Evolutionary conservation across 1,140 invertebrate genomes (phyloP), one percentile per base, ranked within the genome.

Genomic region (Lepidurus packardi): DNA sequence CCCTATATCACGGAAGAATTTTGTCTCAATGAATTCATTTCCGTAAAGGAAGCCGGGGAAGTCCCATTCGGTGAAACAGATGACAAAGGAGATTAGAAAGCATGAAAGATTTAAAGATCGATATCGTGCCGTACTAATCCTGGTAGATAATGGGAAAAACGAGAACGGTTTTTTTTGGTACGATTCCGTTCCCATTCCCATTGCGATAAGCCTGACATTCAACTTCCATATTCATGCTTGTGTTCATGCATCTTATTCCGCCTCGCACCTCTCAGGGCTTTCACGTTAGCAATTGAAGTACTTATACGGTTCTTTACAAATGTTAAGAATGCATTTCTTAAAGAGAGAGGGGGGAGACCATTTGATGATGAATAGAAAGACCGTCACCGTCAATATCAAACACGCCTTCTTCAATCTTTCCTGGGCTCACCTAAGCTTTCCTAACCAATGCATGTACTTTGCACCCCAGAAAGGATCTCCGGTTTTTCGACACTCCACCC

Each of bases 401-500:
- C 16, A 65, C 53, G 53, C 53, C 53, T 65, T 65, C 34, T 34
- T n/a, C 16, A 65, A 7, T 21, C 53, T 65, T 21, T 6, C 53
- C 53, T 65, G 53, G 21, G 53, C 53, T 65, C 53, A 65, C 16
- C 21, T n/a, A 21, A 65, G 21, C 53, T 21, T 65, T 34, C 34
- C 34, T 65, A n/a, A 65, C 13, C 16, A 65, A 65, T 65, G 21
- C 53, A 65, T 21, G 13, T 65, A 21, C 53, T 65, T 65, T 65
- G 53, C 4, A 34, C 53, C 53, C 45, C 53, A 7, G 53, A 65
- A 65, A 65, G 6, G 13, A n/a, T 65, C 53, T 16, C 53, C 21
- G 16, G 53, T 21, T 65, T 65, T 65, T 21, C 53, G 21, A n/a
- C 53, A 65, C 53, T 65, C 53, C 53, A 65, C 53, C 53, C 53